phyloP scores from a whole-genome alignment of 2,797 vertebrate genomes.

The Petrocephalus sullivani region DNA sequence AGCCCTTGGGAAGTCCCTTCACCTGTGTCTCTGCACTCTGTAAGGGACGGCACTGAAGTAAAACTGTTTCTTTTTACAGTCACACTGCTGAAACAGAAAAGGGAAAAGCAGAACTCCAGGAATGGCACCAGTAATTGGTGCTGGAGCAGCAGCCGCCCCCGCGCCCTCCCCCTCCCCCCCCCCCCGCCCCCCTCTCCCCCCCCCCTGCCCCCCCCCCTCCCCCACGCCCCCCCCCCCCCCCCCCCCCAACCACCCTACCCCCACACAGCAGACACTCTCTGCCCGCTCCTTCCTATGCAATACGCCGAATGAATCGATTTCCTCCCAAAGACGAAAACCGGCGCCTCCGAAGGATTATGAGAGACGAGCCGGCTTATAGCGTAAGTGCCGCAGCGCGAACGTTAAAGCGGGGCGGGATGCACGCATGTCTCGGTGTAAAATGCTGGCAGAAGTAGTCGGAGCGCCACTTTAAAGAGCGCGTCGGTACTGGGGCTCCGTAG shows the following conservation, averaged over 20 bases:
- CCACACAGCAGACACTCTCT: conserved; percentile 9
- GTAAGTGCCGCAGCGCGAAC: neutral
- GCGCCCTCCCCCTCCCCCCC: too few species aligned
- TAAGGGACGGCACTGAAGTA: neutral
- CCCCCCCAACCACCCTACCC: neutral
- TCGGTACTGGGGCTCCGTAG: neutral
- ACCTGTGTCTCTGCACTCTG: neutral
- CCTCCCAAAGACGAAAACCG: neutral
- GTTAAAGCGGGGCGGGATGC: neutral
- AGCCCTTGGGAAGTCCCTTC: neutral
- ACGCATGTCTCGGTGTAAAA: conserved; percentile 2
- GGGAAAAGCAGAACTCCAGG: neutral
- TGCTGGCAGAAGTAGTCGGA: neutral
- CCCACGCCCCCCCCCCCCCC: neutral
- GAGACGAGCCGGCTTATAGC: neutral
- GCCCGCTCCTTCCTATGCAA: neutral
- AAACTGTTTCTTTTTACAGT: neutral
- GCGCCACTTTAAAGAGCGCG: neutral
- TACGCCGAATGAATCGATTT: neutral
- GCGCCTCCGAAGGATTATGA: neutral
- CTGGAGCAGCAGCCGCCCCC: neutral
- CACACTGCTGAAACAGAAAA: neutral
- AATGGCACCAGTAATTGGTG: neutral
- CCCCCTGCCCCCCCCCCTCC: neutral
- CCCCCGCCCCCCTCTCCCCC: neutral